Percentiles rank a stretch among this genome's conserved stretches.
Conservation (phyloP, 2,888 invertebrate genomes). For the Pachycephus smyrnensis region DNA sequence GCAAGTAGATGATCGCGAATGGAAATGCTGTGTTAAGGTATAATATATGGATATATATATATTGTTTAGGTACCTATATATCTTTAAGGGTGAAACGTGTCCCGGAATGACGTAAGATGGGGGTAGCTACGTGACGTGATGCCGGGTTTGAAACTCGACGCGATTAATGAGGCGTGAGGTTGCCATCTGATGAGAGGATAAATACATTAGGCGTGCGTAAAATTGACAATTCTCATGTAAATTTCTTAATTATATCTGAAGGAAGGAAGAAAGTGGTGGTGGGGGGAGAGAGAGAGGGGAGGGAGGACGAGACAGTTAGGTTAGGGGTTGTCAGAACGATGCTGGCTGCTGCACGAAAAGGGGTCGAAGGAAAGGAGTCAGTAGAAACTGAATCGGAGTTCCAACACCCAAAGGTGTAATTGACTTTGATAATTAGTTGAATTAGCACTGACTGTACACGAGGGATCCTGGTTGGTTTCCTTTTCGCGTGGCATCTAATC, state of each 20-base stretch:
- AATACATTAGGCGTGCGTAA: neutral
- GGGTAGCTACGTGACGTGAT: neutral
- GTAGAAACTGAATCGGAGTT: slow-evolving; percentile 17
- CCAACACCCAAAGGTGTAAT: slow-evolving; percentile 20
- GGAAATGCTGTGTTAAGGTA: neutral
- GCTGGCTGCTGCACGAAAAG: neutral
- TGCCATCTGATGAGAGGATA: neutral
- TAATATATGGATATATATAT: neutral
- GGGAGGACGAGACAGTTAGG: neutral
- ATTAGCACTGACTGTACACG: slow-evolving; percentile 9
- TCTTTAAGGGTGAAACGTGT: neutral
- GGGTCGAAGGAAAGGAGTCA: neutral
- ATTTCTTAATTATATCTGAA: neutral
- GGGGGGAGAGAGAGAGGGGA: no score
- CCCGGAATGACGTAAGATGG: neutral
- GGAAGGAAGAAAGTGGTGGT: neutral
- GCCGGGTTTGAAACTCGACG: neutral
- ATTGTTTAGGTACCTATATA: neutral
- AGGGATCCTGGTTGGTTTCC: neutral
- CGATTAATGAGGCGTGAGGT: neutral
- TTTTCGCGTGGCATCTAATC: neutral
- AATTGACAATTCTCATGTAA: neutral
- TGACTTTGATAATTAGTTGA: slow-evolving; percentile 24
- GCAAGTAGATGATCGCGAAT: neutral
- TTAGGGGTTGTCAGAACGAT: neutral